A percentile compares a stretch with the other conserved stretches of the same genome.
Conservation (phyloP, 1,140 invertebrate genomes). For the honey bee (Apis mellifera) region DNA sequence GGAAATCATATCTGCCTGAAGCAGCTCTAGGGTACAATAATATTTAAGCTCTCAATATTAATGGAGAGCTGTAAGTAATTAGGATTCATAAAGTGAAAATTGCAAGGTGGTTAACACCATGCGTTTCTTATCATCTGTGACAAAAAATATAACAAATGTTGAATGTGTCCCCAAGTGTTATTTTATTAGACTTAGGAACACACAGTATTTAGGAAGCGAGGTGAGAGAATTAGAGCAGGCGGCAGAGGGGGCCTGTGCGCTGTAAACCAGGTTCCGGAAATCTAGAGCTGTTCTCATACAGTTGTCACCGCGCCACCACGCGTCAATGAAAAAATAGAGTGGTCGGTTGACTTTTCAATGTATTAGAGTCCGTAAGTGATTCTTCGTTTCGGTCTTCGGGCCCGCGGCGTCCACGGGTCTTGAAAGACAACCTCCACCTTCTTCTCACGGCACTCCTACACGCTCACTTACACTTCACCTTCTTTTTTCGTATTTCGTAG, state of each 20-base stretch:
- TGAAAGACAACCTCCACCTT: constrained; percentile 73
- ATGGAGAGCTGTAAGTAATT: neutral
- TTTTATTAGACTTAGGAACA: constrained; percentile 23
- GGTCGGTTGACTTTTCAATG: constrained; percentile 37
- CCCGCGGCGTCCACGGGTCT: constrained; percentile 74
- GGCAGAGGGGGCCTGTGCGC: constrained; percentile 47
- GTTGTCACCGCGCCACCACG: constrained; percentile 67
- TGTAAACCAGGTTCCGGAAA: constrained; percentile 29
- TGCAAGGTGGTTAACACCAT: constrained; percentile 17
- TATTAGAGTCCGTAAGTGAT: constrained; percentile 57
- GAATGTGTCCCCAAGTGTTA: constrained; percentile 34
- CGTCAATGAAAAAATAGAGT: constrained; percentile 60
- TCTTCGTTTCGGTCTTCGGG: constrained; percentile 63
- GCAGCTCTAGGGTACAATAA: neutral
- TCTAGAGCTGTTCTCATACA: constrained; percentile 53
- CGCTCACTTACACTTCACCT: constrained; percentile 57
- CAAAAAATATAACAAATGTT: neutral
- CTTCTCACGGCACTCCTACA: constrained; percentile 67
- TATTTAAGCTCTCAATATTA: neutral
- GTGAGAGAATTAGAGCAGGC: constrained; percentile 43
- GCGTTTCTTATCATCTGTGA: neutral
- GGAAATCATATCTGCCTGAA: constrained; percentile 71
- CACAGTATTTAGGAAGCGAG: constrained; percentile 30
- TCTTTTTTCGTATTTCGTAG: constrained; percentile 51
- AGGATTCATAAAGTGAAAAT: neutral